Conservation (phyloP, 2,797 vertebrate species). For the Paramormyrops hopkinsi region DNA sequence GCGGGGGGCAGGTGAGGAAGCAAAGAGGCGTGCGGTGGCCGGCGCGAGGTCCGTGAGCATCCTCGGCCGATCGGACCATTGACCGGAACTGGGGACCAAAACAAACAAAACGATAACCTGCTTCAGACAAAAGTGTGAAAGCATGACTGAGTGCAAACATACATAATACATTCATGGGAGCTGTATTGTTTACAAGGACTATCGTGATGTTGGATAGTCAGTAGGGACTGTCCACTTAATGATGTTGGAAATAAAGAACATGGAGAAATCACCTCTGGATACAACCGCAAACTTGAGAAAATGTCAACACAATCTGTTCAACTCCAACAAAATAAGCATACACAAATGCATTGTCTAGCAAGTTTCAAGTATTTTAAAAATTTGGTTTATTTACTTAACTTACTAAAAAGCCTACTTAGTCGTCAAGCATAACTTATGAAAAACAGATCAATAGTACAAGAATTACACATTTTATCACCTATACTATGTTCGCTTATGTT, state of each 20-base stretch:
- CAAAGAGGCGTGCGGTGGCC: slow-evolving; percentile 30
- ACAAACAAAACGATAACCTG: slow-evolving; percentile 2
- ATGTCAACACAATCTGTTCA: not conserved
- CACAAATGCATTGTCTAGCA: not conserved
- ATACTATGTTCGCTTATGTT: not conserved
- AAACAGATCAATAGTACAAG: not conserved
- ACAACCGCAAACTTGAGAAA: not conserved
- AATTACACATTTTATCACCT: not conserved
- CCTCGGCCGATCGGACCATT: slow-evolving; percentile 41
- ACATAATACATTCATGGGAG: slow-evolving; percentile 13
- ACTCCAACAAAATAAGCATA: not conserved
- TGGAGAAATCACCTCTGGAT: not conserved
- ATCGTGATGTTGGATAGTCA: not conserved
- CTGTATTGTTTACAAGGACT: not conserved
- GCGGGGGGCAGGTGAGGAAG: slow-evolving; percentile 42
- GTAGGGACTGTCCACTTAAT: not conserved
- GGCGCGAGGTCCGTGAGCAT: slow-evolving; percentile 40
- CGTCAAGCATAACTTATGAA: not conserved
- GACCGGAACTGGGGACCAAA: slow-evolving; percentile 34
- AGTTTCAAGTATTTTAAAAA: not conserved
- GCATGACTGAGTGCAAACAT: not conserved
- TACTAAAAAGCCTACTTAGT: not conserved
- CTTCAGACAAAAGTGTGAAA: slow-evolving; percentile 5
- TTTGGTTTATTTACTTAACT: not conserved
- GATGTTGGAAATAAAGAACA: not conserved